phyloP scores from a whole-genome alignment of 2,888 invertebrate species.

The Masnerella sp. region DNA sequence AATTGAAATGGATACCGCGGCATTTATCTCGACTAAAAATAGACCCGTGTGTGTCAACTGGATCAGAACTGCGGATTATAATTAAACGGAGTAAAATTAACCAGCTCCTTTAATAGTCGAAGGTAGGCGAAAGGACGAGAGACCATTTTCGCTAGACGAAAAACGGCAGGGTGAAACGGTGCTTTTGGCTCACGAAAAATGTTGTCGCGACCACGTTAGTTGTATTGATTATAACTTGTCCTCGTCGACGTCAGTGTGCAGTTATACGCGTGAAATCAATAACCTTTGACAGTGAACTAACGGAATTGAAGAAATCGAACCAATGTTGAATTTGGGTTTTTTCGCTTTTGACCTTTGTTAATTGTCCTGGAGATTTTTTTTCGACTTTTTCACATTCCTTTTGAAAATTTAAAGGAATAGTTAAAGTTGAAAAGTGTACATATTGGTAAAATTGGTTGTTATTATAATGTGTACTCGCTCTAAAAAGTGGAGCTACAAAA shows the following conservation, averaged over 20 bases:
- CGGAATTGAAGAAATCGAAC: slow-evolving; percentile 16
- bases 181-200: slow-evolving; percentile 42
- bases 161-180: slow-evolving; percentile 45
- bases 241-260: slow-evolving; percentile 65
- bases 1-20: slow-evolving; percentile 28
- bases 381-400: neutral
- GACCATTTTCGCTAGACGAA: slow-evolving; percentile 2
- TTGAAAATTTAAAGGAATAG: no score
- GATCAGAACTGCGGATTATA: slow-evolving; percentile 2
- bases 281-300: slow-evolving; percentile 60
- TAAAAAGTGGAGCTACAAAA: no score
- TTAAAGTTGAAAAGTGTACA: no score
- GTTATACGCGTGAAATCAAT: slow-evolving; percentile 67
- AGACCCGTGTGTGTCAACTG: slow-evolving; percentile 3
- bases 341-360: neutral
- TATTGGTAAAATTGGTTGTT: no score
- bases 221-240: slow-evolving; percentile 65
- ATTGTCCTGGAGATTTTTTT: no score
- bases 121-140: slow-evolving; percentile 1
- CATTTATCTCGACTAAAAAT: slow-evolving; percentile 33
- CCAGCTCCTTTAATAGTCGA: neutral
- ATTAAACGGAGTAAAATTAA: slow-evolving; percentile 22
- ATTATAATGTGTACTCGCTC: no score
- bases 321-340: neutral
- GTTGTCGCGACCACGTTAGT: slow-evolving; percentile 48